Base-by-base conservation (phyloP, 2,888 invertebrate species). In the Troides oblongomaculatus region DNA sequence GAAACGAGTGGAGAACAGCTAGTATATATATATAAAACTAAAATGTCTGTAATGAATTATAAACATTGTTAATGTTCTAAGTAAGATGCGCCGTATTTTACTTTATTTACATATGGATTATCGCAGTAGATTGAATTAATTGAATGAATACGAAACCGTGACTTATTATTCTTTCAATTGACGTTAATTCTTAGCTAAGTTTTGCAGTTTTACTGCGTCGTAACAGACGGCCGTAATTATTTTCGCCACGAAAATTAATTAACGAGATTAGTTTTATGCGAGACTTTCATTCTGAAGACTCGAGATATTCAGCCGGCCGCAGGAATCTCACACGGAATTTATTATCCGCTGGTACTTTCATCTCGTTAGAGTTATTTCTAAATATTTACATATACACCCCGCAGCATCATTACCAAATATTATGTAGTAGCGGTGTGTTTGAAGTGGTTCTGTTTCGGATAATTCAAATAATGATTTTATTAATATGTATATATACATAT, bases 331-430 rank as follows among this genome's bases (percentile, higher is more conserved):
- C 72, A 74, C 75, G 80, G 84, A 81, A 86, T 87, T 82, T 77
- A 84, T 85, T 84, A 84, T 80, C 86, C 82, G 84, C 85, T 81
- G 80, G 75, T 78, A 90, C 90, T 91, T 91, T 91, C 91, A 86
- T 90, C 89, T 90, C 83, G 89, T 89, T 89, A 88, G 81, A 77
- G 82, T 77, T 69, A 53, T 68, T 62, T 61, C 62, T 62, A 56
- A 62, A 67, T 50, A 62, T 53, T 53, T 53, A 53, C 53, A 53
- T n/a, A 53, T 53, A 53, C 53, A 14, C 18, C 14, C 14, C n/a
- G 53, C 17, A 17, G 53, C 53, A 39, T 39, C 39, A 10, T 39
- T 39, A 39, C 8, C 39, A 39, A 10, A 10, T 39, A 10, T 10
- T 39, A 39, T 39, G 39, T 39, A 39, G 39, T 39, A 39, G 39